Base-by-base conservation (phyloP, 2,113 vertebrate species). In the Nerophis ophidion region DNA sequence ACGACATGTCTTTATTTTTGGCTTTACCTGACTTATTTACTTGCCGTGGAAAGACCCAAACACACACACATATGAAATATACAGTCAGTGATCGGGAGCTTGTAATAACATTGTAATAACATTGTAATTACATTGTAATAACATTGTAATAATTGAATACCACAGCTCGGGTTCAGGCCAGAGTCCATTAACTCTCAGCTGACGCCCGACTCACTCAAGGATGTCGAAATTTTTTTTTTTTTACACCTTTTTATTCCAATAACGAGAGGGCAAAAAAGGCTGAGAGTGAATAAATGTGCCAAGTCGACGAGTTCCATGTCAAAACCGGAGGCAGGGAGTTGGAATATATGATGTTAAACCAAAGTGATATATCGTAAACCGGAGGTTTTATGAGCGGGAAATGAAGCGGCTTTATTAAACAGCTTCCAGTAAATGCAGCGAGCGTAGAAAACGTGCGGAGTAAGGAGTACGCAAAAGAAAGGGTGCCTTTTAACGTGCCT, bases 131-230 rank as follows among this genome's bases (percentile, higher is more conserved):
- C 74, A 59, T 40, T 40, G 7, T 9, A 3, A 3, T 40, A 9
- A 9, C 7, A 40, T 40, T 40, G 8, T 9, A 40, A 8, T 9
- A 3, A 8, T 3, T 8, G 8, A 40, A 66, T 63, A 36, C 74
- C 63, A 63, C 74, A 72, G 71, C 72, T 72, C 65, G 14, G 66
- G 38, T 57, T 75, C 51, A 35, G 14, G 59, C 57, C 13, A 58
- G 57, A 61, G 54, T 33, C 57, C 48, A 71, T 73, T 79, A 66
- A 69, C 50, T 69, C 63, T 57, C 33, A 13, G n/a, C 56, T 26
- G 5, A 54, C 64, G 7, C 46, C 16, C 17, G 8, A 8, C 16
- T 48, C 16, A 4, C 16, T 5, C 6, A 17, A 48, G 48, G 48
- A 40, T 8, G 38, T 40, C 8, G 38, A 40, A 3, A 9, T 40